Conservation (phyloP, 1,140 invertebrate genomes). For the Kradibia gibbosae region DNA sequence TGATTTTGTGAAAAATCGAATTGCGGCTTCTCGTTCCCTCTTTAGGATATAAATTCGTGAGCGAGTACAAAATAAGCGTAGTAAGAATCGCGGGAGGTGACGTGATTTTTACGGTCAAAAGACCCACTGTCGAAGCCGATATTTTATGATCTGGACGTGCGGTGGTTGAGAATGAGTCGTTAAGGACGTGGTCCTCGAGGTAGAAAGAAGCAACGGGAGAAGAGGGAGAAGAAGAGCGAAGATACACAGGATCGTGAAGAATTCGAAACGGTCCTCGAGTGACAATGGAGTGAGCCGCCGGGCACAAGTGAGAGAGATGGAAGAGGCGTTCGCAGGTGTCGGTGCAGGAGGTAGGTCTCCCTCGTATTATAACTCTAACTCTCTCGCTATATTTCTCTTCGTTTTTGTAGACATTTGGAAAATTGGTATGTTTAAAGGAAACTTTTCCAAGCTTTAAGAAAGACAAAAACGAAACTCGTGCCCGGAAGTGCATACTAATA, state of each 20-base stretch:
- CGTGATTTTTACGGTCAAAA: slow-evolving; percentile 30
- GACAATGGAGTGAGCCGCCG: background rate
- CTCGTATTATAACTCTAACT: background rate
- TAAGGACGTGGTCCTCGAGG: too few species aligned
- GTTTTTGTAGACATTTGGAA: background rate
- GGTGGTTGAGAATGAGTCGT: too few species aligned
- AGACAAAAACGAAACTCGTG: background rate
- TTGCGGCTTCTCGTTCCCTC: too few species aligned
- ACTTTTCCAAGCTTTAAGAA: background rate
- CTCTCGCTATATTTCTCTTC: background rate
- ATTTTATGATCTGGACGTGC: slow-evolving; percentile 27
- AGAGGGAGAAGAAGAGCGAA: background rate
- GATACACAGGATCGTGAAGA: background rate
- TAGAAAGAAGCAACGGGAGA: too few species aligned
- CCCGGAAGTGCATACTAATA: too few species aligned
- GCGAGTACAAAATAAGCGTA: background rate
- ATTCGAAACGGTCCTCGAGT: slow-evolving; percentile 16
- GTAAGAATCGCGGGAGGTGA: background rate
- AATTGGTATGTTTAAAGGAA: background rate
- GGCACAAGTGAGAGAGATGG: background rate
- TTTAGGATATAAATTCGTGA: slow-evolving; percentile 9
- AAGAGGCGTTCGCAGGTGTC: background rate
- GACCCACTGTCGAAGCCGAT: slow-evolving; percentile 28
- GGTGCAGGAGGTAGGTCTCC: background rate
- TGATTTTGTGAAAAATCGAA: too few species aligned